Conservation (phyloP, 2,888 invertebrate genomes). For the Zaprionus bogoriensis region DNA sequence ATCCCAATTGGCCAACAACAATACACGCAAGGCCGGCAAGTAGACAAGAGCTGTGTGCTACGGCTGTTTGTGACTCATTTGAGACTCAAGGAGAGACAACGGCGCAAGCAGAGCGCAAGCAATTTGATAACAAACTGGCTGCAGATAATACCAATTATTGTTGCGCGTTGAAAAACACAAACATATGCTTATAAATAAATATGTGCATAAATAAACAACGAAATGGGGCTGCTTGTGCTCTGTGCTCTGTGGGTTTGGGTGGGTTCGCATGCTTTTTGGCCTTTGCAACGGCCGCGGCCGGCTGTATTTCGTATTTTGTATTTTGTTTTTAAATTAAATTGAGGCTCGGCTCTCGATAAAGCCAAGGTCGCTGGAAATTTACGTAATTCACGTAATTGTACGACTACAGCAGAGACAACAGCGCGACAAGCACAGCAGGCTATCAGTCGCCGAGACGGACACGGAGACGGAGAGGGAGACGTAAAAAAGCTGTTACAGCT, state of each 20-base stretch:
- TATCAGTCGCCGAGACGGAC: conserved; percentile 6
- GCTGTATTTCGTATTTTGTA: no score
- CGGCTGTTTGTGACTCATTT: conserved; percentile 28
- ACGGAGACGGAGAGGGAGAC: no score
- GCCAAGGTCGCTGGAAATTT: conserved; percentile 40
- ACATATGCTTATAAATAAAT: conserved; percentile 43
- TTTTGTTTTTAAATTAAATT: conserved; percentile 35
- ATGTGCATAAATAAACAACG: conserved; percentile 26
- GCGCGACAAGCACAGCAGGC: background rate
- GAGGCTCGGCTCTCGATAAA: conserved; percentile 39
- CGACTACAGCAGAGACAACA: background rate
- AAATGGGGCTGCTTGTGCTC: conserved; percentile 9
- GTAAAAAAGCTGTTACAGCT: conserved; percentile 28
- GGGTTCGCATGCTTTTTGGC: background rate
- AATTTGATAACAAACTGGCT: conserved; percentile 39
- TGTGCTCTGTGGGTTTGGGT: background rate
- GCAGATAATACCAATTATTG: conserved; percentile 14
- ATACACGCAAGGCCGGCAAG: conserved; percentile 25
- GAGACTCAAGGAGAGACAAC: conserved; percentile 24
- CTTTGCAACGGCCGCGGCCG: conserved; percentile 3
- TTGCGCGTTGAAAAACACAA: conserved; percentile 21
- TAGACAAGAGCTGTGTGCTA: conserved; percentile 9
- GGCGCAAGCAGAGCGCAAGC: conserved; percentile 18
- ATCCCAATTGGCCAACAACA: conserved; percentile 28
- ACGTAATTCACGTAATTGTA: conserved; percentile 43